Conservation (phyloP, 2,888 invertebrate species). For the Ptychoptera albimana region DNA sequence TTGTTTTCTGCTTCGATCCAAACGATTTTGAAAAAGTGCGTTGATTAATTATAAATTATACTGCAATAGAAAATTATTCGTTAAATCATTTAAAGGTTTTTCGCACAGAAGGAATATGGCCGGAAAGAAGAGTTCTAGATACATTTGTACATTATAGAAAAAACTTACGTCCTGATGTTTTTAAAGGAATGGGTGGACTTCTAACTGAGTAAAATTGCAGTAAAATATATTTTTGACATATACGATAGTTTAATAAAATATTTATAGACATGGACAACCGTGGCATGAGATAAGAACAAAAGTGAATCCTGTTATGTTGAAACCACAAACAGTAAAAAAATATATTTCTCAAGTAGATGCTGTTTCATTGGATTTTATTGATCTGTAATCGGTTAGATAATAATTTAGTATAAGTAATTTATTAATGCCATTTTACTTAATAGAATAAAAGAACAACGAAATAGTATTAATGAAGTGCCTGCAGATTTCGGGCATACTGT, state of each 20-base stretch:
- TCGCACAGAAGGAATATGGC: constrained; percentile 6
- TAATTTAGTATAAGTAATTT: not conserved
- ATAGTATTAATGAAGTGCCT: constrained; percentile 24
- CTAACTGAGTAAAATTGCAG: constrained; percentile 5
- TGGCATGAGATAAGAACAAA: constrained; percentile 51
- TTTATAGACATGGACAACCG: constrained; percentile 38
- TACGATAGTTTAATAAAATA: no score
- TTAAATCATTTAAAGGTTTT: not conserved
- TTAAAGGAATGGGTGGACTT: constrained; percentile 4
- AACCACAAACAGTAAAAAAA: constrained; percentile 39
- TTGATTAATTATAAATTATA: no score
- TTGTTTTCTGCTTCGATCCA: constrained; percentile 2
- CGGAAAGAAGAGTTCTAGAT: constrained; percentile 3
- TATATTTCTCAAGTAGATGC: constrained; percentile 35
- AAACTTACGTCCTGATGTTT: constrained; percentile 1
- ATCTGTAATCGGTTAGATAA: constrained; percentile 15
- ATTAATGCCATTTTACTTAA: constrained; percentile 9
- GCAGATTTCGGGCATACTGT: constrained; percentile 33
- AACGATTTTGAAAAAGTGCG: constrained; percentile 3
- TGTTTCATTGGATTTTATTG: constrained; percentile 30
- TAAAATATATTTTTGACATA: not conserved
- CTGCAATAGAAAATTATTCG: no score
- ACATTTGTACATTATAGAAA: constrained; percentile 2
- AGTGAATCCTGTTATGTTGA: constrained; percentile 48
- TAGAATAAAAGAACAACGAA: constrained; percentile 23